These are phyloP conservation scores for Lacerta bilineata DNA, from an alignment of 2,797 vertebrate genomes.

Conservation along the genomic window DNA sequence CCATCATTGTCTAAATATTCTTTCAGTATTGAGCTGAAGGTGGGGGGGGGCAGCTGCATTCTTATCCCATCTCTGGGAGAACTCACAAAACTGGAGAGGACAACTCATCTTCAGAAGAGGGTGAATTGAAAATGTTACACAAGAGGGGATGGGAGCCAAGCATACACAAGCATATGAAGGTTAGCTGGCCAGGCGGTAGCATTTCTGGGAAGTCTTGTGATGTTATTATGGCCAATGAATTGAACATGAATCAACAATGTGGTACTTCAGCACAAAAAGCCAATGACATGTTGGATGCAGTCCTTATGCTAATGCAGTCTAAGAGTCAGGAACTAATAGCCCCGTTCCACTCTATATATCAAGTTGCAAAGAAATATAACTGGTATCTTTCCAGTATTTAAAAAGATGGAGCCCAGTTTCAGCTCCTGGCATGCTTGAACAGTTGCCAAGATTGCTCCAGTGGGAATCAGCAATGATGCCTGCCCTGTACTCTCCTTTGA, in stretches of 20 bases:
- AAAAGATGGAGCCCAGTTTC: background rate
- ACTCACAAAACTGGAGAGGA: background rate
- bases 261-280: background rate
- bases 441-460: background rate
- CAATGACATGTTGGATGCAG: background rate
- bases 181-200: constrained; percentile 21
- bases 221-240: constrained; percentile 10
- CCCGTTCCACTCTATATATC: background rate
- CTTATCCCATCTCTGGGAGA: constrained; percentile 22
- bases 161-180: background rate
- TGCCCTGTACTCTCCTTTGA: background rate
- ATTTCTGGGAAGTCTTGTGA: constrained; percentile 29
- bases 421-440: background rate
- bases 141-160: background rate
- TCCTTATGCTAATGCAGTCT: background rate
- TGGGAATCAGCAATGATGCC: background rate
- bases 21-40: background rate
- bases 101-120: background rate
- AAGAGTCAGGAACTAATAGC: background rate
- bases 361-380: background rate
- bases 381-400: background rate
- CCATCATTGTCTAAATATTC: background rate
- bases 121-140: background rate
- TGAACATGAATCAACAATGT: constrained; percentile 19
- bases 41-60: background rate